Evolutionary conservation across 2,888 invertebrate species (phyloP).

Genomic region (Polyommatus icarus): DNA sequence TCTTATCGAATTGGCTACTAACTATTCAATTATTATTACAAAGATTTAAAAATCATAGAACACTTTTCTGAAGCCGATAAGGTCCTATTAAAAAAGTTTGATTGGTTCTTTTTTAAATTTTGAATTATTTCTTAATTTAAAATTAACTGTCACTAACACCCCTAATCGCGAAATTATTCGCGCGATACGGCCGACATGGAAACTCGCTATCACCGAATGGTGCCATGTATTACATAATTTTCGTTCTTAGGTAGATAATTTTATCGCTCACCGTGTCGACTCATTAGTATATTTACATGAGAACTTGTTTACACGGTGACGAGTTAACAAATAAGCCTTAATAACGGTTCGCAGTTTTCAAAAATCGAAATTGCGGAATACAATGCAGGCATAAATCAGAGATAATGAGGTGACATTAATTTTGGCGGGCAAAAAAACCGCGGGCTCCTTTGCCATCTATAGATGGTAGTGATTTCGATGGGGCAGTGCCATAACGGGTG

Average conservation of each 20-base stretch:
- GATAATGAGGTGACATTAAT: constrained; percentile 42
- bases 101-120: neutral
- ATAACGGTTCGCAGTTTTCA: constrained; percentile 24
- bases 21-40: too few species aligned
- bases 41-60: neutral
- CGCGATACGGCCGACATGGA: constrained; percentile 52
- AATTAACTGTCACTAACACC: constrained; percentile 4
- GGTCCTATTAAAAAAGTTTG: neutral
- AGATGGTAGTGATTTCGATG: constrained; percentile 64
- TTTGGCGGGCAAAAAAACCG: constrained; percentile 42
- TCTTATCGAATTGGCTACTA: too few species aligned
- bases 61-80: neutral
- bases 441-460: constrained; percentile 49
- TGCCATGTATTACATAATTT: constrained; percentile 65
- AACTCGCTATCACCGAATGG: constrained; percentile 59
- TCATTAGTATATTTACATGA: constrained; percentile 37
- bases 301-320: constrained; percentile 28
- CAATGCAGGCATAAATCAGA: constrained; percentile 40
- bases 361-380: constrained; percentile 34
- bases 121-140: constrained; percentile 10
- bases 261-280: constrained; percentile 55
- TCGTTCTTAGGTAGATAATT: constrained; percentile 54
- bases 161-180: constrained; percentile 33
- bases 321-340: constrained; percentile 33
- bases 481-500: constrained; percentile 61